Evolutionary conservation across 2,797 vertebrate genomes (phyloP), one percentile per base, ranked within the genome.

Genomic region (Aythya fuligula): DNA sequence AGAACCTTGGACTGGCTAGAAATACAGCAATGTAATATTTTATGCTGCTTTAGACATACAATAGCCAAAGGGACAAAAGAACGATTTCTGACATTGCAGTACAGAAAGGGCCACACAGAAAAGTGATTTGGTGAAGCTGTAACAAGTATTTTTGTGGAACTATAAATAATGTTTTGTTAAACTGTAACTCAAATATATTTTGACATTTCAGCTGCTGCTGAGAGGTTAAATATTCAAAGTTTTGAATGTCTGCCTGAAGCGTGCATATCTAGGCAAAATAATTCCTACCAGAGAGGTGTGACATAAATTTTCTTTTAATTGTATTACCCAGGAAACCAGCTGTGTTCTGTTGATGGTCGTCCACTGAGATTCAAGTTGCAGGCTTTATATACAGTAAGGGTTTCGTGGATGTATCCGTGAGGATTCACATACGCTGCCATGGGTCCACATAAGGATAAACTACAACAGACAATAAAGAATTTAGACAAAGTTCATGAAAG

Each of bases 361-460:
- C 99, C 99, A 24, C 96, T 98, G 97, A 99, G 98, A 89, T 98
- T 99, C 96, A 99, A 96, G 97, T 99, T 99, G 98, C 93, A 98
- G 69, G 99, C 98, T 98, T 99, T 99, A 94, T 99, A 99, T 38
- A 99, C 99, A 0, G 99, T 99, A 71, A 99, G 98, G 2, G 99
- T 99, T 97, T 99, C 99, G 1, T 99, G 99, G 96, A 99, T 99
- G 43, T 99, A 99, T 5, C 99, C 99, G 0, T 99, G 99, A 66
- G 99, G 99, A 94, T 99, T 99, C 94, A 99, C 99, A 1, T 99
- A 99, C 0, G 99, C 99, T 67, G 99, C 99, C 99, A 99, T 99
- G 34, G 99, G 99, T 27, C 99, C 99, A 20, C 98, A 99, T 32
- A 99, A 83, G 69, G 99, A 99, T 69, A 99, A 97, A 89, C 99